Evolutionary conservation across 2,113 vertebrate species (phyloP).

Genomic region (Ondatra zibethicus): DNA sequence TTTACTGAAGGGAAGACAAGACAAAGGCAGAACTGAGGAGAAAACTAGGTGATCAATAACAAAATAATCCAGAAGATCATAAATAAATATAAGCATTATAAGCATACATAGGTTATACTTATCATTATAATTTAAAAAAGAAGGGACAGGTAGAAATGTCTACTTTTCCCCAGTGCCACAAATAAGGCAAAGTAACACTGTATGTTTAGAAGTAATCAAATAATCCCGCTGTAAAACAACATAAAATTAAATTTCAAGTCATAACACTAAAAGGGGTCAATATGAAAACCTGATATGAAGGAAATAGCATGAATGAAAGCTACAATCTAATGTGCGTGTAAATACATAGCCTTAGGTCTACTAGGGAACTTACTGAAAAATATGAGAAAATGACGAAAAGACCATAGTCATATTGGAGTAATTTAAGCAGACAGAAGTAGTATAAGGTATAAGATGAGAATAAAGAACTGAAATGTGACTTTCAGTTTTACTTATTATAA

Average conservation of each 20-base stretch:
- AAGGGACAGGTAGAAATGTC: neutral
- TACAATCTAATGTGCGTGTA: neutral
- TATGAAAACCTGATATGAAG: neutral
- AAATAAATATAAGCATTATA: neutral
- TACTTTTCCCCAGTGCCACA: neutral
- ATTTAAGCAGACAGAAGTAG: neutral
- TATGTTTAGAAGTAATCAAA: neutral
- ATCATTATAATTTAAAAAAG: neutral
- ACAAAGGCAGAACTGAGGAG: neutral
- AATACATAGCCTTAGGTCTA: neutral
- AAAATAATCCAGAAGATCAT: neutral
- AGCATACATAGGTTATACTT: neutral
- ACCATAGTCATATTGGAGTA: neutral
- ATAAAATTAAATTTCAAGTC: slow-evolving; percentile 19
- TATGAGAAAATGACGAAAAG: neutral
- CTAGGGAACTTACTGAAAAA: neutral
- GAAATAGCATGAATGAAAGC: neutral
- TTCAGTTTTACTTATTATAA: neutral
- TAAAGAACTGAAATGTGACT: neutral
- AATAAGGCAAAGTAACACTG: neutral
- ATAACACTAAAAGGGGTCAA: neutral
- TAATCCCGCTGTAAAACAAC: neutral
- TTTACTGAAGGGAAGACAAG: neutral
- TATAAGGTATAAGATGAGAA: neutral
- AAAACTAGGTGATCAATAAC: neutral